Evolutionary conservation across 2,113 vertebrate genomes (phyloP).

Genomic region (Xyrauchen texanus): DNA sequence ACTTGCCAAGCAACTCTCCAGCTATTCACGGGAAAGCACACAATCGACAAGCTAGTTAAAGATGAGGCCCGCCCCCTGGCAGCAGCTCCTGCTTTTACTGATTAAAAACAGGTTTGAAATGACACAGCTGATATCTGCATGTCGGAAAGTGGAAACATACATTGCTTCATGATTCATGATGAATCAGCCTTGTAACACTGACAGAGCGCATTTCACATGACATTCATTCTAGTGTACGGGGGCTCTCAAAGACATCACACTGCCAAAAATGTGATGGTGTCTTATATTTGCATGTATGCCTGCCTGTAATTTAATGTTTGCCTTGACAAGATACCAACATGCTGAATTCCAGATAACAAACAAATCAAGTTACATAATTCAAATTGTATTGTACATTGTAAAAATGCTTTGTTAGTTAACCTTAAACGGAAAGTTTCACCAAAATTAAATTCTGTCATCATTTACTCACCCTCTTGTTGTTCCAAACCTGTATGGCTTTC

Average conservation of each 20-base stretch:
- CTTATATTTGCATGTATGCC: no score
- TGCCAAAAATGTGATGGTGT: conserved; percentile 45
- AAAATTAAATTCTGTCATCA: no score
- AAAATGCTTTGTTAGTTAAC: no score
- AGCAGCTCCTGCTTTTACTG: neutral
- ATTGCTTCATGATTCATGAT: neutral
- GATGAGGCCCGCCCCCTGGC: conserved; percentile 8
- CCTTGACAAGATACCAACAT: no score
- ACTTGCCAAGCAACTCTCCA: conserved; percentile 5
- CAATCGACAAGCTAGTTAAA: neutral
- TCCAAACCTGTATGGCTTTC: no score
- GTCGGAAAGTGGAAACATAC: conserved; percentile 30
- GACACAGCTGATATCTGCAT: conserved; percentile 13
- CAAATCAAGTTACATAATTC: no score
- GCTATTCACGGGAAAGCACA: conserved; percentile 20
- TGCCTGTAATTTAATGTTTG: no score
- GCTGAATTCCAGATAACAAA: no score
- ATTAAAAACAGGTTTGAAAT: conserved; percentile 39
- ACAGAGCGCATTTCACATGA: no score
- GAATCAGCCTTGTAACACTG: neutral
- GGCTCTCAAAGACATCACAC: conserved; percentile 11
- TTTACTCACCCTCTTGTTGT: no score
- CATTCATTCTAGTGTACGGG: neutral
- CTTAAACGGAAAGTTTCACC: no score
- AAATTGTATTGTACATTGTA: no score